These are phyloP conservation scores for Andrena bicolor DNA, from an alignment of 2,888 invertebrate genomes.

Conservation along the genomic window DNA sequence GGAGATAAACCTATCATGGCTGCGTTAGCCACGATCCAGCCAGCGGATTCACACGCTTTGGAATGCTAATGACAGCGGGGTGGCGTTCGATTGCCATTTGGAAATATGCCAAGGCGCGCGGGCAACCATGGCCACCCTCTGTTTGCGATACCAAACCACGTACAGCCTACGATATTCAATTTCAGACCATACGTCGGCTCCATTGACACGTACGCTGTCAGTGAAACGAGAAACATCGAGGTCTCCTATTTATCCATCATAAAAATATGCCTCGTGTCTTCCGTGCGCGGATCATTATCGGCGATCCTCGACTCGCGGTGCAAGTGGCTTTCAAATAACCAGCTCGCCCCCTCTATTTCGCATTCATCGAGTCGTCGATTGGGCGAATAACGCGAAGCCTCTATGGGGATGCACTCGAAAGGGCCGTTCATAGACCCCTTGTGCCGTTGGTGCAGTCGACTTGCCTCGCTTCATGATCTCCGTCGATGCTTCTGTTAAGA, in stretches of 20 bases:
- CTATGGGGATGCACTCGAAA: too few species aligned
- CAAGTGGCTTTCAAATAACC: too few species aligned
- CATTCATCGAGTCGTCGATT: too few species aligned
- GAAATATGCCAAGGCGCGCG: slow-evolving; percentile 71
- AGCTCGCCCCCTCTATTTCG: too few species aligned
- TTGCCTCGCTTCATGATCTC: not conserved
- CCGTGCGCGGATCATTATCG: too few species aligned
- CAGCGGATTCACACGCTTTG: slow-evolving; percentile 62
- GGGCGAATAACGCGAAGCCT: too few species aligned
- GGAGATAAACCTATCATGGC: slow-evolving; percentile 30
- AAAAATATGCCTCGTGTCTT: not conserved
- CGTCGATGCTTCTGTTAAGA: not conserved
- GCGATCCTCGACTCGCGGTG: too few species aligned
- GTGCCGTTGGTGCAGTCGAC: too few species aligned
- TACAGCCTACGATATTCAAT: slow-evolving; percentile 70
- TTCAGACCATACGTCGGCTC: slow-evolving; percentile 5
- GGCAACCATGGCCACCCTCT: slow-evolving; percentile 41
- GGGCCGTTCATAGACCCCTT: too few species aligned
- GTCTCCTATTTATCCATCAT: not conserved
- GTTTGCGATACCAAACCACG: slow-evolving; percentile 72
- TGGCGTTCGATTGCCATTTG: slow-evolving; percentile 76
- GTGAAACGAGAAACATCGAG: not conserved
- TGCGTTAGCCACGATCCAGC: slow-evolving; percentile 50
- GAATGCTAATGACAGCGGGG: slow-evolving; percentile 79
- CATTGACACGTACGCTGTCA: slow-evolving; percentile 18